Percentiles rank a stretch among this genome's conserved stretches.
Evolutionary conservation across 1,140 invertebrate species (phyloP).

Genomic region (Lepidotrigona ventralis): DNA sequence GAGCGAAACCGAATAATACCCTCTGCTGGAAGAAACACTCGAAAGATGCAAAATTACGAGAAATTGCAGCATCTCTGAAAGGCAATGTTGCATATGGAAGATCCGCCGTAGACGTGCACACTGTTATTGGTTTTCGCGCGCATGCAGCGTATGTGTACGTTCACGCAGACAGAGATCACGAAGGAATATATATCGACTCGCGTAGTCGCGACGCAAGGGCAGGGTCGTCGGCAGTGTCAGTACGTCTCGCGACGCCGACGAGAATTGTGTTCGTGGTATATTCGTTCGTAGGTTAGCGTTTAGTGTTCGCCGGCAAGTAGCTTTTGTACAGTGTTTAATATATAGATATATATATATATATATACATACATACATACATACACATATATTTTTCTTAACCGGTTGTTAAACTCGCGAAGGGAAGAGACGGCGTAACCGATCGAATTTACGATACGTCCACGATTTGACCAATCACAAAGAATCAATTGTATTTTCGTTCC

Average conservation of each 20-base stretch:
- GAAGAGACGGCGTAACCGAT: neutral
- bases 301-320: constrained; percentile 45
- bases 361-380: neutral
- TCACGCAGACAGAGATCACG: constrained; percentile 2
- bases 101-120: neutral
- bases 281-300: constrained; percentile 33
- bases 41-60: neutral
- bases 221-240: constrained; percentile 72
- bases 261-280: constrained; percentile 38
- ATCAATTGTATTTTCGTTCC: constrained; percentile 17
- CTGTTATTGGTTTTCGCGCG: constrained; percentile 11
- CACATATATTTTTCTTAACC: constrained; percentile 19
- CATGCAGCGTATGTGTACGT: constrained; percentile 3
- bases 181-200: constrained; percentile 61
- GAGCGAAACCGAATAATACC: neutral
- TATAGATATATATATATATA: neutral
- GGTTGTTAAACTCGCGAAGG: neutral
- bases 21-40: too few relatives aligned
- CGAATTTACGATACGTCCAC: constrained; percentile 31
- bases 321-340: constrained; percentile 23
- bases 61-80: neutral
- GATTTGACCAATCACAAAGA: constrained; percentile 18
- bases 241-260: constrained; percentile 70
- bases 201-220: constrained; percentile 73
- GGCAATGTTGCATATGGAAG: neutral